Base-by-base conservation (phyloP, 2,888 invertebrate species). In the Pristionchus japonicus region DNA sequence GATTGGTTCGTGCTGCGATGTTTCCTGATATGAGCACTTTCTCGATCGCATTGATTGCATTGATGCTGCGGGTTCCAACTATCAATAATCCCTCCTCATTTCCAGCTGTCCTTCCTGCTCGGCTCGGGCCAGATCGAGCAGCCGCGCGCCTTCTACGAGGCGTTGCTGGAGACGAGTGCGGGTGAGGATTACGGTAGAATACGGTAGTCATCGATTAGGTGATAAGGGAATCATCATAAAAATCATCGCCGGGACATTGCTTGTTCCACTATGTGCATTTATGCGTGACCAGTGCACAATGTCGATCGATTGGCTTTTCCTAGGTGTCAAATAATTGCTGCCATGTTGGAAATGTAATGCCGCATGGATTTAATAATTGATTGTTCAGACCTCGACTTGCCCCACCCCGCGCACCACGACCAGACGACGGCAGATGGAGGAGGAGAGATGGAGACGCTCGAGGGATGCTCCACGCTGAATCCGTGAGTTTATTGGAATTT, bases 81-180 rank as follows among this genome's bases (percentile, higher is more conserved):
- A 43, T 74, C n/a, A 27, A 13, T 67, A 23, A 11, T 67, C n/a
- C n/a, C n/a, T n/a, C n/a, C n/a, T n/a, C n/a, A n/a, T n/a, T n/a
- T 86, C 27, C 70, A 86, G 86, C 70, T 86, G 7, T 86, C 86
- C 0, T 70, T 57, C 86, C 86, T 86, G 20, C 86, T 86, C 49
- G 23, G 31, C 9, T 31, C 70, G 47, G 89, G 89, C 7, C 91
- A 92, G 77, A 90, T 89, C 80, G 88, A 90, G 0, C 82, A 88
- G 17, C 92, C 92, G 0, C 89, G 89, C n/a, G 82, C 70, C 15
- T 89, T 91, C 17, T 91, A 90, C 77, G 86, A 89, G 20, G 91
- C 90, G 2, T 88, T 92, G 27, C 87, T 92, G 11, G 92, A 92
- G 61, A 88, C 43, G 20, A 34, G 23, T 27, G 86, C 77, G 34